Evolutionary conservation across 2,797 vertebrate species (phyloP).

Genomic region (Tokudaia muenninki): DNA sequence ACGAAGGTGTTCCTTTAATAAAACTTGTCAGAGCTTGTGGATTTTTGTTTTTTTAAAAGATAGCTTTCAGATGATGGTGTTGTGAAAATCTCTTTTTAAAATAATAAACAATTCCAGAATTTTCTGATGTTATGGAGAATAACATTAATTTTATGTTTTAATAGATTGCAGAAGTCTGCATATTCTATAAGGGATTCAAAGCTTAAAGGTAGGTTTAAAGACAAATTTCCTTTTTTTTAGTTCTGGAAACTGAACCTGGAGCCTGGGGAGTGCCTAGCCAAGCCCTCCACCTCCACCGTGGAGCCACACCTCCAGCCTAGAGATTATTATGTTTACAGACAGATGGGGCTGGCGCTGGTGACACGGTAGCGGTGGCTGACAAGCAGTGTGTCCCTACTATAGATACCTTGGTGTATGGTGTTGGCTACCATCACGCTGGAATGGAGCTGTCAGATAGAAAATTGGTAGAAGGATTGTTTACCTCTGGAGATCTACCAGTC

Average conservation of each 20-base stretch:
- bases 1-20: background rate
- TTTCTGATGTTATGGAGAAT: slow-evolving; percentile 48
- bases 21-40: background rate
- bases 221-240: background rate
- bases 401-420: slow-evolving; percentile 93
- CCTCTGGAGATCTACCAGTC: slow-evolving; percentile 94
- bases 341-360: slow-evolving; percentile 44
- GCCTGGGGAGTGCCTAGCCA: background rate
- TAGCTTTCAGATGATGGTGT: slow-evolving; percentile 53
- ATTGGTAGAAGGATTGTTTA: slow-evolving; percentile 94
- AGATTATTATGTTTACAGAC: slow-evolving; percentile 53
- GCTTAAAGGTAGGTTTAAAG: slow-evolving; percentile 92
- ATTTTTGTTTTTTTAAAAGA: slow-evolving; percentile 34
- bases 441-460: slow-evolving; percentile 96
- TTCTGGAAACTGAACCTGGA: background rate
- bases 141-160: slow-evolving; percentile 74
- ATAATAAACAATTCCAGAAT: slow-evolving; percentile 52
- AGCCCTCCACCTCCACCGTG: background rate
- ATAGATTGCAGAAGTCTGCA: slow-evolving; percentile 93
- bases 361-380: slow-evolving; percentile 52
- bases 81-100: slow-evolving; percentile 64
- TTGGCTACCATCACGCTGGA: slow-evolving; percentile 98
- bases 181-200: slow-evolving; percentile 94
- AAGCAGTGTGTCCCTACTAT: slow-evolving; percentile 74
- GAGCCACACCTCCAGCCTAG: background rate